Percentiles rank a stretch among this genome's conserved stretches.
These are phyloP conservation scores for Lycorma delicatula DNA, from an alignment of 1,140 invertebrate genomes.

Conservation along the genomic window DNA sequence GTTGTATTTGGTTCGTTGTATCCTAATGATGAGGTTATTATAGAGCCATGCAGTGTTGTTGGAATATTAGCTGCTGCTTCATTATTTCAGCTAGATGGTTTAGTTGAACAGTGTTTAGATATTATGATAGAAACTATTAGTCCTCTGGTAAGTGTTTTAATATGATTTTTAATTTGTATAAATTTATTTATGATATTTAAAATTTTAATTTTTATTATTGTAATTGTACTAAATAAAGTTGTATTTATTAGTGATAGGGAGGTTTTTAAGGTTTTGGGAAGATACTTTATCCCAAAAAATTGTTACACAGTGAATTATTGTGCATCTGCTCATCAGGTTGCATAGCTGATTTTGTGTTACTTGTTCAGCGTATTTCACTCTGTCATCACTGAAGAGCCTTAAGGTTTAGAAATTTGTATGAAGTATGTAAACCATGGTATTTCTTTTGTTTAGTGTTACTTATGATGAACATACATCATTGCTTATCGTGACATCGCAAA, in stretches of 20 bases:
- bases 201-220: too few species aligned
- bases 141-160: constrained; percentile 40
- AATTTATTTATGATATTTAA: constrained; percentile 6
- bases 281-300: not conserved
- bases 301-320: not conserved
- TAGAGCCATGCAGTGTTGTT: constrained; percentile 61
- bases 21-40: constrained; percentile 56
- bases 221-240: not conserved
- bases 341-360: too few species aligned
- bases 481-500: too few species aligned
- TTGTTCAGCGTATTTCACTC: too few species aligned
- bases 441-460: too few species aligned
- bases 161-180: constrained; percentile 13
- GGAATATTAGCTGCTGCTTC: constrained; percentile 65
- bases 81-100: constrained; percentile 63
- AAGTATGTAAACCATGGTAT: too few species aligned
- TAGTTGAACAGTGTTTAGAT: constrained; percentile 64
- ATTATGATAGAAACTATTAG: constrained; percentile 72
- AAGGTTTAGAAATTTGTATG: too few species aligned
- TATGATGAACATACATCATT: too few species aligned
- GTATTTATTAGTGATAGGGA: not conserved
- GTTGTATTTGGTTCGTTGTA: constrained; percentile 72
- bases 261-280: too few species aligned
- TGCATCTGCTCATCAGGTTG: too few species aligned
- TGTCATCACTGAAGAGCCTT: too few species aligned